phyloP scores from a whole-genome alignment of 2,888 invertebrate genomes.

The Yponomeuta sedellus region DNA sequence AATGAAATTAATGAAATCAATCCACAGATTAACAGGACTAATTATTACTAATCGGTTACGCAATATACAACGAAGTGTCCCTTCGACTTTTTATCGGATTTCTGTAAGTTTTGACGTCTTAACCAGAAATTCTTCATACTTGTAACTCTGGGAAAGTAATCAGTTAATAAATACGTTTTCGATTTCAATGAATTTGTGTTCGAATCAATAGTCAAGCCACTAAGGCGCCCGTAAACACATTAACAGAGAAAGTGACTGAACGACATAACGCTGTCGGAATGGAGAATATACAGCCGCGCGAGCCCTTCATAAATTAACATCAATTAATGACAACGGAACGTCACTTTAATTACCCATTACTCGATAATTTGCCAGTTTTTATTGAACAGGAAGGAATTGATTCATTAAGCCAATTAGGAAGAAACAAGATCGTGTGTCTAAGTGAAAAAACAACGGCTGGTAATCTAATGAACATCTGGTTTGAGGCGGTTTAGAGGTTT shows the following conservation, averaged over 20 bases:
- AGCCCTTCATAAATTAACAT: neutral
- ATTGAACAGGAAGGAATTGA: slow-evolving; percentile 47
- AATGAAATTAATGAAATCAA: too few relatives aligned
- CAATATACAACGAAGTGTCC: too few relatives aligned
- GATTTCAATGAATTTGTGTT: too few relatives aligned
- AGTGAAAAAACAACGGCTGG: neutral
- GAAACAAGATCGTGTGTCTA: neutral
- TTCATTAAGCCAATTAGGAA: slow-evolving; percentile 4
- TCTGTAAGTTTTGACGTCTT: too few relatives aligned
- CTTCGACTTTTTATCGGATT: too few relatives aligned
- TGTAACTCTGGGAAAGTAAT: too few relatives aligned
- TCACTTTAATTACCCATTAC: slow-evolving; percentile 45
- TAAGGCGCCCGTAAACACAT: neutral
- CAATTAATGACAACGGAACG: slow-evolving; percentile 3
- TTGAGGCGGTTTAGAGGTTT: neutral
- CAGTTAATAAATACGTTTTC: too few relatives aligned
- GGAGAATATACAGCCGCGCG: neutral
- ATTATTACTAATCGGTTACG: too few relatives aligned
- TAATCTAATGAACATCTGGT: neutral
- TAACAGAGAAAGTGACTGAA: neutral
- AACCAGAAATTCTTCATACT: too few relatives aligned
- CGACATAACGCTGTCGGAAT: neutral
- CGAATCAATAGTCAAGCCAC: neutral
- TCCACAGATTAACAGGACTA: too few relatives aligned
- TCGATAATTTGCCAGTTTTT: slow-evolving; percentile 46